phyloP scores from a whole-genome alignment of 1,140 invertebrate species.

The Oncopodura yosiiana region DNA sequence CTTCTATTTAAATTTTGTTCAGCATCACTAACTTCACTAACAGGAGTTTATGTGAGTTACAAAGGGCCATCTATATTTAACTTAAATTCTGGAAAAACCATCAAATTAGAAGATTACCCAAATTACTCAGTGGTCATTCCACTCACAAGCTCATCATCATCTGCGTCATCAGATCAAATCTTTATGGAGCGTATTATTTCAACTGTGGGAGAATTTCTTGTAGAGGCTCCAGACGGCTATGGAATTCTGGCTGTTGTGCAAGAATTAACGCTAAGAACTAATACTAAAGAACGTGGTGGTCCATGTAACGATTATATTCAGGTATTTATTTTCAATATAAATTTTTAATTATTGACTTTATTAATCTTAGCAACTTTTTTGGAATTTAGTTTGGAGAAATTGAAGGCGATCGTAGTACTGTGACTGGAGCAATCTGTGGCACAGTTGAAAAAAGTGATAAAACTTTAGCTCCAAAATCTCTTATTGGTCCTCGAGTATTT shows the following conservation, averaged over 20 bases:
- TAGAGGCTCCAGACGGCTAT: slow-evolving; percentile 13
- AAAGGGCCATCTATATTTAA: slow-evolving; percentile 15
- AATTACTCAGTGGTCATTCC: slow-evolving; percentile 14
- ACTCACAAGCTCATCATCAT: slow-evolving; percentile 7
- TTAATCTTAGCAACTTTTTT: neutral
- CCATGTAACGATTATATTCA: slow-evolving; percentile 21
- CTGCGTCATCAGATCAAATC: slow-evolving; percentile 19
- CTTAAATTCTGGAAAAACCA: slow-evolving; percentile 7
- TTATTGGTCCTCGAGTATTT: slow-evolving; percentile 16
- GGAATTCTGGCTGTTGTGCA: slow-evolving; percentile 21
- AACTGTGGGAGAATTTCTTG: slow-evolving; percentile 20
- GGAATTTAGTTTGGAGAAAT: slow-evolving; percentile 16
- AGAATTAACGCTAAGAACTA: slow-evolving; percentile 17
- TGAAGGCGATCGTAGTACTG: neutral
- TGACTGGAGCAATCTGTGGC: slow-evolving; percentile 12
- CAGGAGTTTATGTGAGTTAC: slow-evolving; percentile 22
- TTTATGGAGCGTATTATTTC: slow-evolving; percentile 24
- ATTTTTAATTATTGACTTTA: neutral
- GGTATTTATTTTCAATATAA: slow-evolving; percentile 10
- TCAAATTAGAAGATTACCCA: slow-evolving; percentile 8
- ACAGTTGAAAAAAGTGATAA: slow-evolving; percentile 9
- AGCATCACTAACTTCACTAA: slow-evolving; percentile 22
- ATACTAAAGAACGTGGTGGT: slow-evolving; percentile 4
- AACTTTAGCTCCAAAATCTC: slow-evolving; percentile 6
- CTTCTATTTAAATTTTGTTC: no score